phyloP scores from a whole-genome alignment of 2,113 vertebrate species.

The Oreochromis niloticus region DNA sequence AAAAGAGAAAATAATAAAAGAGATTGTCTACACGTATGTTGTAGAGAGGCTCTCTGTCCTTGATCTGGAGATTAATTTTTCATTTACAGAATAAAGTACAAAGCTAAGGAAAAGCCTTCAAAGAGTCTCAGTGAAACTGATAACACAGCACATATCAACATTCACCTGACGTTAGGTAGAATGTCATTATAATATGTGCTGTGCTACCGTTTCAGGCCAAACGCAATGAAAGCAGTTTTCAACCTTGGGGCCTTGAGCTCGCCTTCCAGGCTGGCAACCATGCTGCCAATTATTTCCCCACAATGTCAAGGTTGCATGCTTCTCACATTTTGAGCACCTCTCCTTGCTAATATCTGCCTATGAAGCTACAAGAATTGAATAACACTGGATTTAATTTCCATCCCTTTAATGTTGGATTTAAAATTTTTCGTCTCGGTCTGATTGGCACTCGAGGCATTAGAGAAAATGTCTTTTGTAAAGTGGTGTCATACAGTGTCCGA shows the following conservation, averaged over 20 bases:
- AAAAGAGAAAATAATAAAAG: neutral
- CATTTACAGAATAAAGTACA: slow-evolving; percentile 48
- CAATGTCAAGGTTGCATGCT: slow-evolving; percentile 35
- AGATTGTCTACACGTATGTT: slow-evolving; percentile 22
- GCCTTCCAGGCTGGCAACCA: slow-evolving; percentile 31
- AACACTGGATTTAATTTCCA: neutral
- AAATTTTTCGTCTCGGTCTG: neutral
- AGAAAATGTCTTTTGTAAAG: slow-evolving; percentile 26
- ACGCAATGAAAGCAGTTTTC: slow-evolving; percentile 61
- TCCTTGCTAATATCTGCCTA: neutral
- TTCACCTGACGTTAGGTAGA: slow-evolving; percentile 58
- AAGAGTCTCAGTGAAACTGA: slow-evolving; percentile 48
- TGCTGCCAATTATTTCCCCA: slow-evolving; percentile 40
- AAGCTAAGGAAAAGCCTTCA: slow-evolving; percentile 44
- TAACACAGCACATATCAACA: slow-evolving; percentile 62
- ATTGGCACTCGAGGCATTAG: slow-evolving; percentile 1
- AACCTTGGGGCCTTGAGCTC: slow-evolving; percentile 49
- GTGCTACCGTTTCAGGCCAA: slow-evolving; percentile 56
- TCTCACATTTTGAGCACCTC: slow-evolving; percentile 12
- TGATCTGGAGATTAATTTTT: slow-evolving; percentile 53
- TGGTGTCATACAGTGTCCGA: slow-evolving; percentile 30
- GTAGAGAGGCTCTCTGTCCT: slow-evolving; percentile 12
- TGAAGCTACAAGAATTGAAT: neutral
- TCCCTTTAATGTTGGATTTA: neutral
- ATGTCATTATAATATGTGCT: slow-evolving; percentile 66